Conservation (phyloP, 2,797 vertebrate genomes). For the Coracias cyanogaster region DNA sequence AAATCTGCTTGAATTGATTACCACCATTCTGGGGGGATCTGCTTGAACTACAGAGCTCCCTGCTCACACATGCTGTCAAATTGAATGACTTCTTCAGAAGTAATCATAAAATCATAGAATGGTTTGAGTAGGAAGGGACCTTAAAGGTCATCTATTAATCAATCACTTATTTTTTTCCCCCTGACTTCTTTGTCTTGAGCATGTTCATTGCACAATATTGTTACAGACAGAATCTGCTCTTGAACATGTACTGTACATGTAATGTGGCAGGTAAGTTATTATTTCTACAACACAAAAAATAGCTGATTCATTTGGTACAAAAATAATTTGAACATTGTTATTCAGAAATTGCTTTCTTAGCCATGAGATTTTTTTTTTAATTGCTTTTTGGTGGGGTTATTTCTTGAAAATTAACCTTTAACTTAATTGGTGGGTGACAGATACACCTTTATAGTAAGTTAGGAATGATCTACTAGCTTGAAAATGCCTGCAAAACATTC, state of each 20-base stretch:
- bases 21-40: background rate
- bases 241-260: fast-evolving
- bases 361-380: background rate
- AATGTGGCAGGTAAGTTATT: background rate
- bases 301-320: background rate
- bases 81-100: background rate
- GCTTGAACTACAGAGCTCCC: background rate
- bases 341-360: background rate
- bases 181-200: background rate
- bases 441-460: background rate
- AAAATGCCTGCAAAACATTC: background rate
- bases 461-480: background rate
- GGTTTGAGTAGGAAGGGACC: no score
- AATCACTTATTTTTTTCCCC: background rate
- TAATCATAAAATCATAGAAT: background rate
- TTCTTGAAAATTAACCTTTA: background rate
- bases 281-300: background rate
- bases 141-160: no score
- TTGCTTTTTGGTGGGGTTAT: background rate
- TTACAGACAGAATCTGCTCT: background rate
- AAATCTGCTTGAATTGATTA: background rate
- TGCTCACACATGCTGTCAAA: background rate
- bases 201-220: background rate
- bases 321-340: background rate
- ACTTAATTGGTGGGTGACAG: background rate